phyloP scores from a whole-genome alignment of 2,888 invertebrate species.

The Euplagia quadripunctaria region DNA sequence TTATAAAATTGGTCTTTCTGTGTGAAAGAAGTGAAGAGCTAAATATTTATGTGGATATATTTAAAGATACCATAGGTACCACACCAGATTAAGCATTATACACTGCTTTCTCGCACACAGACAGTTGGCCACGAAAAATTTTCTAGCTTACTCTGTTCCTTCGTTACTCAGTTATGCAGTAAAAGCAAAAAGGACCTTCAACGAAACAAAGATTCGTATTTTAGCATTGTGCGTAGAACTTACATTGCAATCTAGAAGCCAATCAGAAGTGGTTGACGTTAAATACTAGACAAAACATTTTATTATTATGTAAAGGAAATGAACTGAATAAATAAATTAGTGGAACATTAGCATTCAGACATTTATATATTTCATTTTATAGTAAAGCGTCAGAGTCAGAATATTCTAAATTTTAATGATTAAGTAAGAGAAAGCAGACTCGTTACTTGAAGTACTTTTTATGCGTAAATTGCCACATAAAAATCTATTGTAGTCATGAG shows the following conservation, averaged over 20 bases:
- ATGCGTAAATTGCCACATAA: background rate
- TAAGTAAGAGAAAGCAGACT: conserved; percentile 10
- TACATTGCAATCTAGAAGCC: background rate
- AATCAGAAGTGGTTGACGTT: background rate
- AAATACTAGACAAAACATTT: background rate
- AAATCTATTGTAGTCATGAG: conserved; percentile 1
- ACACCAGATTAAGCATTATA: no score
- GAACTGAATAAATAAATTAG: background rate
- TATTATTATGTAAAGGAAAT: background rate
- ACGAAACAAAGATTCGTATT: no score
- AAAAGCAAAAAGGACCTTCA: no score
- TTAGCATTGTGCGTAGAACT: background rate
- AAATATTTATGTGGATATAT: no score
- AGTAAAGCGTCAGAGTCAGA: conserved; percentile 9
- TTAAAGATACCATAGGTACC: no score
- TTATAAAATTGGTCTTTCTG: background rate
- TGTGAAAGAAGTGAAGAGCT: background rate
- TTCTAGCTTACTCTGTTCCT: background rate
- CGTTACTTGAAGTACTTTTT: conserved; percentile 5
- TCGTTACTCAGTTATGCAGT: background rate
- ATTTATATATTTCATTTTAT: background rate
- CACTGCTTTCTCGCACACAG: background rate
- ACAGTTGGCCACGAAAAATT: no score
- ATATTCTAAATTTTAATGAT: conserved; percentile 8
- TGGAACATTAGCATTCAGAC: no score